These are phyloP conservation scores for Galaxea fascicularis DNA, from an alignment of 92 coral and sea anemone genomes.

Conservation along the genomic window DNA sequence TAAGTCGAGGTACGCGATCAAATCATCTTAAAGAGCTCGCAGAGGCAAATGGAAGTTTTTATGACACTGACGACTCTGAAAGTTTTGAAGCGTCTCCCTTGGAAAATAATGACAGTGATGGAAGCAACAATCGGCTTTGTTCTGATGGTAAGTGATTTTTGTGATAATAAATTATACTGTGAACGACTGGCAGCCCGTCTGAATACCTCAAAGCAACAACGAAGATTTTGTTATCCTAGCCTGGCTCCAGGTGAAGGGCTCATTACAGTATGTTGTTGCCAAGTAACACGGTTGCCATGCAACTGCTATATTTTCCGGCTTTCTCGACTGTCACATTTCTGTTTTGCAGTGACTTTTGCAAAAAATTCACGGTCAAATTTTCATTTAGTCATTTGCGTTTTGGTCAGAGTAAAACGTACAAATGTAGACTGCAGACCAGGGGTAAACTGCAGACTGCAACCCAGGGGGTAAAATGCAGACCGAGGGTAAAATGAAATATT, in stretches of 20 bases:
- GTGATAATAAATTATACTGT: conserved; percentile 16
- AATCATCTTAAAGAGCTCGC: conserved; percentile 17
- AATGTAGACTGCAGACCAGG: too few species aligned
- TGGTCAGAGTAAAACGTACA: too few species aligned
- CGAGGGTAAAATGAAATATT: too few species aligned
- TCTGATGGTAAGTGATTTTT: conserved; percentile 14
- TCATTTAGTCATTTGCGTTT: too few species aligned
- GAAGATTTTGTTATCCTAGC: too few species aligned
- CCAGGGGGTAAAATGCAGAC: too few species aligned
- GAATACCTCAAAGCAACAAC: conserved; percentile 10
- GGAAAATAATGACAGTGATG: conserved; percentile 6
- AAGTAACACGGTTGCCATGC: neutral
- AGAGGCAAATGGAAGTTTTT: conserved; percentile 1
- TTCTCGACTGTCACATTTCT: too few species aligned
- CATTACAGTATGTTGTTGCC: too few species aligned
- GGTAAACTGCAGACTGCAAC: too few species aligned
- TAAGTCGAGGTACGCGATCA: conserved; percentile 28
- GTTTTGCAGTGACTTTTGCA: too few species aligned
- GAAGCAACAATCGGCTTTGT: neutral
- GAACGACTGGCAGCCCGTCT: conserved; percentile 10
- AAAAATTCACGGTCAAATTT: too few species aligned
- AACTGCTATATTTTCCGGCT: neutral
- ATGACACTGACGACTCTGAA: conserved; percentile 7
- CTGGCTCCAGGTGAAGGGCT: too few species aligned
- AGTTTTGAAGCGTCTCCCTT: conserved; percentile 1